These are phyloP conservation scores for Pogoniulus pusillus DNA, from an alignment of 2,797 vertebrate genomes.

Conservation along the genomic window DNA sequence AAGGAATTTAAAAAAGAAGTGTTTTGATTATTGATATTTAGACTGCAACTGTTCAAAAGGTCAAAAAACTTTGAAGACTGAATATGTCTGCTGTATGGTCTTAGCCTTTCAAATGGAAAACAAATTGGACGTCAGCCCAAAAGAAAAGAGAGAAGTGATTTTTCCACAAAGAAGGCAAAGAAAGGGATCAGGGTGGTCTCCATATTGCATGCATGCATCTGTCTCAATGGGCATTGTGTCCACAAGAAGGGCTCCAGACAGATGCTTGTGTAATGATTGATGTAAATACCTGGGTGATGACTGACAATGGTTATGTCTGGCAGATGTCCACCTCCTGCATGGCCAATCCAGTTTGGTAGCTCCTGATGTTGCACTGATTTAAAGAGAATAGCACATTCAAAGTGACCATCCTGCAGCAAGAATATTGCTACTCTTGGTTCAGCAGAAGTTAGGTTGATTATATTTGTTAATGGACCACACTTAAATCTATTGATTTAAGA, in stretches of 20 bases:
- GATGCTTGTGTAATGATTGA: conserved; percentile 37
- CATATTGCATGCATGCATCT: not conserved
- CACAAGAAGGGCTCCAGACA: conserved; percentile 29
- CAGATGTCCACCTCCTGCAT: conserved; percentile 50
- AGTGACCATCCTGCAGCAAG: conserved; percentile 24
- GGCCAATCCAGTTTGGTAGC: not conserved
- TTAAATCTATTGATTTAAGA: not conserved
- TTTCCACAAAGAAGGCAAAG: not conserved
- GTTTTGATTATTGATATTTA: conserved; percentile 74
- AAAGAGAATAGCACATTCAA: not conserved
- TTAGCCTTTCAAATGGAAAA: conserved; percentile 53
- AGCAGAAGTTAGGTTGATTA: conserved; percentile 17
- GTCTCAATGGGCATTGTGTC: not conserved
- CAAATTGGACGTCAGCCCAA: conserved; percentile 53
- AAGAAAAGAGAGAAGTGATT: conserved; percentile 26
- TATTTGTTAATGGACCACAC: not conserved
- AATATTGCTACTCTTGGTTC: not conserved
- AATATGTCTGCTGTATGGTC: conserved; percentile 72
- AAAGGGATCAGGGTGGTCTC: not conserved
- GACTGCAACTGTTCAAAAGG: conserved; percentile 73
- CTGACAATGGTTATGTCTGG: conserved; percentile 24
- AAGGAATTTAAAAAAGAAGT: not conserved
- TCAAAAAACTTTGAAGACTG: conserved; percentile 72
- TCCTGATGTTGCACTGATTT: conserved; percentile 16
- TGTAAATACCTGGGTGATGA: conserved; percentile 55